A percentile compares a stretch with the other conserved stretches of the same genome.
Conservation (phyloP, 1,140 invertebrate genomes). For the Drosophila lowei region DNA sequence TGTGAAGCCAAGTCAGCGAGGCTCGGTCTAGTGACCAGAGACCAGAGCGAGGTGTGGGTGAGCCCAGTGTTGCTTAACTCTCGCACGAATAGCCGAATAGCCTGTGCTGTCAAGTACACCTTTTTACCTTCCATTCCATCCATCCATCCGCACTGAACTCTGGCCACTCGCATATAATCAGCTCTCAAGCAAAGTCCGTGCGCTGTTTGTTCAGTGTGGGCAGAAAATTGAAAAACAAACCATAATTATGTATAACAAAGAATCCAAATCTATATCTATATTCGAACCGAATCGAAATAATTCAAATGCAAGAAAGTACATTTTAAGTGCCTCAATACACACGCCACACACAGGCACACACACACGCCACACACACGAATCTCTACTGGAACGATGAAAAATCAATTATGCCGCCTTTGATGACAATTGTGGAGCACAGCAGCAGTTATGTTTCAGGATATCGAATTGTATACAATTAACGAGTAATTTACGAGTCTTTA, state of each 20-base stretch:
- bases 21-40: slow-evolving; percentile 3
- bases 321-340: slow-evolving; percentile 45
- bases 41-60: slow-evolving; percentile 47
- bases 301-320: slow-evolving; percentile 54
- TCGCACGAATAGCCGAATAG: background rate
- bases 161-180: slow-evolving; percentile 45
- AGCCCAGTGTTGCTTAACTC: slow-evolving; percentile 30
- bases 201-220: slow-evolving; percentile 79
- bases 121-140: slow-evolving; percentile 32
- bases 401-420: slow-evolving; percentile 46
- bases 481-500: slow-evolving; percentile 34
- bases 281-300: slow-evolving; percentile 27
- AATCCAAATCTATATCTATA: slow-evolving; percentile 26
- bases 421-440: slow-evolving; percentile 36
- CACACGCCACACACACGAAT: slow-evolving; percentile 29
- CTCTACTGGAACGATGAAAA: slow-evolving; percentile 27
- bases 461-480: slow-evolving; percentile 37
- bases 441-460: slow-evolving; percentile 42
- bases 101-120: slow-evolving; percentile 27
- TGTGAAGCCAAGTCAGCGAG: slow-evolving; percentile 50
- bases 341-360: slow-evolving; percentile 27
- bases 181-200: slow-evolving; percentile 66
- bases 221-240: slow-evolving; percentile 53
- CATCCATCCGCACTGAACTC: slow-evolving; percentile 41
- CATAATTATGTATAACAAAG: slow-evolving; percentile 26